Conservation (phyloP, 2,888 invertebrate species). For the Drosophila pseudotalamancana region DNA sequence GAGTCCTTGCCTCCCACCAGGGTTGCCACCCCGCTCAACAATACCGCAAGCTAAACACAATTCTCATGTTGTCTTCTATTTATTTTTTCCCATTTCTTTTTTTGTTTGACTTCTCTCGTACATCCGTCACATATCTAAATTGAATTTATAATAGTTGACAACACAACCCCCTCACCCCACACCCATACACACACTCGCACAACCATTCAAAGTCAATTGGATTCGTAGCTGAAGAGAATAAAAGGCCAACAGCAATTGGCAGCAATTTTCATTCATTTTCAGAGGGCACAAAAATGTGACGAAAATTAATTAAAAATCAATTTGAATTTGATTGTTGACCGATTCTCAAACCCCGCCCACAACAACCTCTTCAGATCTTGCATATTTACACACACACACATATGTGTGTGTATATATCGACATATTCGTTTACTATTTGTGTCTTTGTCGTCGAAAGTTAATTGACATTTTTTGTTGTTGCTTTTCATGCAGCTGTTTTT, state of each 20-base stretch:
- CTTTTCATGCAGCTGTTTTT: not conserved
- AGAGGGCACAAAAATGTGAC: conserved; percentile 71
- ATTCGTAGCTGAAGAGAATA: conserved; percentile 23
- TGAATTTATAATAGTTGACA: conserved; percentile 78
- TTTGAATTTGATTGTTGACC: conserved; percentile 76
- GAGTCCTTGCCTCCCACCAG: not conserved
- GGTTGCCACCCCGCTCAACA: not conserved
- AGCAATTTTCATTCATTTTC: conserved; percentile 47
- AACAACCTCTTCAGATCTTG: conserved; percentile 19
- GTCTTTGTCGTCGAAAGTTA: conserved; percentile 57
- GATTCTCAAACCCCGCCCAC: not conserved
- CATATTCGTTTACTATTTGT: conserved; percentile 33
- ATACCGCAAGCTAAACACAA: conserved; percentile 15
- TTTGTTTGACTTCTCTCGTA: not conserved
- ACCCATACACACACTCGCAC: not conserved
- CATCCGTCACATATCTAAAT: conserved; percentile 62
- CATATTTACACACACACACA: not conserved
- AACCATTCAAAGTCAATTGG: conserved; percentile 25
- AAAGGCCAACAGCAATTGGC: conserved; percentile 39
- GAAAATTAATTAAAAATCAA: conserved; percentile 79
- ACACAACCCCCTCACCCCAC: conserved; percentile 26
- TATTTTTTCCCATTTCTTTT: conserved; percentile 7
- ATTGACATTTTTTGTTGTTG: conserved; percentile 58
- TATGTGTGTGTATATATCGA: not conserved
- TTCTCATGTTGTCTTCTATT: conserved; percentile 11